These are phyloP conservation scores for Miniopterus natalensis DNA, from an alignment of 2,113 vertebrate genomes.

Conservation along the genomic window DNA sequence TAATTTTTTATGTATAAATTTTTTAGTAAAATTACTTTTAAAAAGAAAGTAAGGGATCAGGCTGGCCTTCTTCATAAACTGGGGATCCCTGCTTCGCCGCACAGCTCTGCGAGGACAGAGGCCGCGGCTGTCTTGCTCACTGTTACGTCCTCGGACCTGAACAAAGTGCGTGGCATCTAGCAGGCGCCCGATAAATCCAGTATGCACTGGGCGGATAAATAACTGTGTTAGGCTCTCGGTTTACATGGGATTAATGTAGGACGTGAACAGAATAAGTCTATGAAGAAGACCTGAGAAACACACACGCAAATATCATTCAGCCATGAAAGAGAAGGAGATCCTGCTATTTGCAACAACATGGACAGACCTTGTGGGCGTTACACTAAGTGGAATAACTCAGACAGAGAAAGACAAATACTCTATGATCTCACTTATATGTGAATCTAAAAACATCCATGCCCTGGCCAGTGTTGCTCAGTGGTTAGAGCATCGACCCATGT, in stretches of 20 bases:
- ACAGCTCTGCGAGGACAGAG: neutral
- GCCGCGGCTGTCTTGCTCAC: neutral
- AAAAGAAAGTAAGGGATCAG: neutral
- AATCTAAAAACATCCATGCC: neutral
- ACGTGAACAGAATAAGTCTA: neutral
- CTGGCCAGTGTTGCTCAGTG: no score
- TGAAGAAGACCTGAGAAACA: neutral
- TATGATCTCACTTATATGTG: neutral
- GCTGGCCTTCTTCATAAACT: conserved; percentile 27
- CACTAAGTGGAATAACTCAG: neutral
- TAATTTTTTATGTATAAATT: neutral
- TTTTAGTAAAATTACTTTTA: neutral
- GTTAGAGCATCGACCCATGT: no score
- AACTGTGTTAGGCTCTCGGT: neutral
- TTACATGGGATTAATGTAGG: neutral
- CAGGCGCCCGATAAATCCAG: neutral
- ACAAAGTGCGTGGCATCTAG: neutral
- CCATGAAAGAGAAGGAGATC: neutral
- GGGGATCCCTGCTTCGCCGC: neutral
- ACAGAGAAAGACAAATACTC: conserved; percentile 1
- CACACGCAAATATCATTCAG: neutral
- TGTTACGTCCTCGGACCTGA: neutral
- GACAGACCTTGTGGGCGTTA: neutral
- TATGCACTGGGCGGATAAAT: neutral
- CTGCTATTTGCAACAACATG: neutral